Evolutionary conservation across 2,888 invertebrate species (phyloP).

Genomic region (Nomada hirtipes): DNA sequence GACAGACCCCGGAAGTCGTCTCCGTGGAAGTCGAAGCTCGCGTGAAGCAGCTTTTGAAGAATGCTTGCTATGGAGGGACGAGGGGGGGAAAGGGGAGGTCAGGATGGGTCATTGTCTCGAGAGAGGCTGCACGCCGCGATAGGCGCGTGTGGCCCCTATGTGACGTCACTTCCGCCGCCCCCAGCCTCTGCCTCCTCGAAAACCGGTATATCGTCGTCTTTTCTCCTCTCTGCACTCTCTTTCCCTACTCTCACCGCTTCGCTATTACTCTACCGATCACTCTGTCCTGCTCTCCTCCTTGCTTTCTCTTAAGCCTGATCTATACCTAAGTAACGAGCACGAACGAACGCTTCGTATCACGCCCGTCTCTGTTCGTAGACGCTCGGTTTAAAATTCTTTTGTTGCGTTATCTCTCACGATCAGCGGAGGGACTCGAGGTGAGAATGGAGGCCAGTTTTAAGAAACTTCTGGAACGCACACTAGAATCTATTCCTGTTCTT

Average conservation of each 20-base stretch:
- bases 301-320: too few relatives aligned
- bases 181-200: slow-evolving; percentile 60
- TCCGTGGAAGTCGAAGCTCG: neutral
- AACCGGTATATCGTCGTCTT: slow-evolving; percentile 60
- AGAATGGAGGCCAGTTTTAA: too few relatives aligned
- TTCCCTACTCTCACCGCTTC: slow-evolving; percentile 12
- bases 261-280: neutral
- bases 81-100: slow-evolving; percentile 25
- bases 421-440: too few relatives aligned
- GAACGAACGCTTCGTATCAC: too few relatives aligned
- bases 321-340: too few relatives aligned
- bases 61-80: neutral
- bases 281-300: neutral
- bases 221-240: slow-evolving; percentile 19
- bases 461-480: too few relatives aligned
- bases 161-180: slow-evolving; percentile 78
- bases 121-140: slow-evolving; percentile 50
- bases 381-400: too few relatives aligned
- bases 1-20: neutral
- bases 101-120: slow-evolving; percentile 64
- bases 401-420: too few relatives aligned
- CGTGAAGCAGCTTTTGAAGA: slow-evolving; percentile 27
- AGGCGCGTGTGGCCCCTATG: slow-evolving; percentile 58
- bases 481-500: too few relatives aligned
- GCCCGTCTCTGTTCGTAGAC: too few relatives aligned